Conservation (phyloP, 1,140 invertebrate genomes). For the Caenorhabditis inopinata region DNA sequence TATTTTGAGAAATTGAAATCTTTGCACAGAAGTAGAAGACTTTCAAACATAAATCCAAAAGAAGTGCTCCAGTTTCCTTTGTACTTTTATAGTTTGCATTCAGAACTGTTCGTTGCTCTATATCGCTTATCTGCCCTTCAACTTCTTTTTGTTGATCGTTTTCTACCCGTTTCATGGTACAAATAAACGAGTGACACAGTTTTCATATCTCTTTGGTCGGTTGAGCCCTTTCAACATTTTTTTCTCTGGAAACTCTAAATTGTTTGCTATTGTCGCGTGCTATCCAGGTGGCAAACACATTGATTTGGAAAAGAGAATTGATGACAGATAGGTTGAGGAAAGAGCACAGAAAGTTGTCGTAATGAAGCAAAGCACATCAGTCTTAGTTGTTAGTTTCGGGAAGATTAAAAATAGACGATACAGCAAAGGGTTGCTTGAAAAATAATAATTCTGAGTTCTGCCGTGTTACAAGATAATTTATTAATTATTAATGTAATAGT, state of each 20-base stretch:
- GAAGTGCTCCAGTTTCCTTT: too few species aligned
- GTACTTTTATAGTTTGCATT: background rate
- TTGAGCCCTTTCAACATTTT: background rate
- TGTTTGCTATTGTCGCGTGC: conserved; percentile 11
- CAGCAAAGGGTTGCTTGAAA: too few species aligned
- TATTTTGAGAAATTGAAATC: too few species aligned
- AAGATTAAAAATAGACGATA: too few species aligned
- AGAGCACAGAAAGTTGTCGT: background rate
- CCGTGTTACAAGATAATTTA: too few species aligned
- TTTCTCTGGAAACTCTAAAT: background rate
- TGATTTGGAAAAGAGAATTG: background rate
- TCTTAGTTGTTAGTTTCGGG: too few species aligned
- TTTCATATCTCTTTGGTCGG: background rate
- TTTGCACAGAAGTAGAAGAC: too few species aligned
- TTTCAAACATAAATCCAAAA: too few species aligned
- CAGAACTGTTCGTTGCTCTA: background rate
- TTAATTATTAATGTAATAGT: too few species aligned
- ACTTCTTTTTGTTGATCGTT: background rate
- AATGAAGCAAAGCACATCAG: background rate
- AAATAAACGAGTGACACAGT: conserved; percentile 21
- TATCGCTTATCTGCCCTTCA: background rate
- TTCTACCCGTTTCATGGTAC: conserved; percentile 1
- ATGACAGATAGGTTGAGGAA: background rate
- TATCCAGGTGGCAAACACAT: conserved; percentile 10
- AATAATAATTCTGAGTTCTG: too few species aligned